These are phyloP conservation scores for Mobula birostris DNA, from an alignment of 2,113 vertebrate species.

Conservation along the genomic window DNA sequence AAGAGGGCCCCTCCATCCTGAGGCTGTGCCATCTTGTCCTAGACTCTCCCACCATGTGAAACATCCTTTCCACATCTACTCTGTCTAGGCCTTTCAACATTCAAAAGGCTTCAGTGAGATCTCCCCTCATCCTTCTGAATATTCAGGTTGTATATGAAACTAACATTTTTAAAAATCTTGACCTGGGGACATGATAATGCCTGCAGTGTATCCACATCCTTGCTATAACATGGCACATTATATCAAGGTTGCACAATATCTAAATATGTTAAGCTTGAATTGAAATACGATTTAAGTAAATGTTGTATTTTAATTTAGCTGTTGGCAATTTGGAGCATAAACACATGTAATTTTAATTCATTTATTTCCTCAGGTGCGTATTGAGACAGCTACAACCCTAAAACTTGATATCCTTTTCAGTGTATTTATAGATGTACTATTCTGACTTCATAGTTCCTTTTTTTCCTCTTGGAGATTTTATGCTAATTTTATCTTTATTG, in stretches of 20 bases:
- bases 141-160: too few relatives aligned
- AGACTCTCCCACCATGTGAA: too few relatives aligned
- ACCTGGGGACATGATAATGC: too few relatives aligned
- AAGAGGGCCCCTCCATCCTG: too few relatives aligned
- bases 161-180: too few relatives aligned
- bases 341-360: neutral
- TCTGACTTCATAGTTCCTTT: constrained; percentile 30
- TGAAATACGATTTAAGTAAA: neutral
- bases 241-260: neutral
- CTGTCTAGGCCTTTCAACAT: too few relatives aligned
- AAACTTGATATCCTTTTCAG: constrained; percentile 92
- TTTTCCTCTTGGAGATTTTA: constrained; percentile 4
- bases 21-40: too few relatives aligned
- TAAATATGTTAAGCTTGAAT: neutral
- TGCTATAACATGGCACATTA: too few relatives aligned
- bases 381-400: constrained; percentile 89
- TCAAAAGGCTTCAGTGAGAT: too few relatives aligned
- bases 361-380: constrained; percentile 76
- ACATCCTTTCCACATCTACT: too few relatives aligned
- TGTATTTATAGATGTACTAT: neutral
- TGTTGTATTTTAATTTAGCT: neutral
- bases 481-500: constrained; percentile 1
- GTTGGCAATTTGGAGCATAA: neutral
- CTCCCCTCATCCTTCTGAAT: too few relatives aligned
- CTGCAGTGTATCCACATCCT: too few relatives aligned